Percentiles rank a stretch among this genome's conserved stretches.
Conservation (phyloP, 35 echinoderm and acorn worm species). For the Nesometra sesokonis region DNA sequence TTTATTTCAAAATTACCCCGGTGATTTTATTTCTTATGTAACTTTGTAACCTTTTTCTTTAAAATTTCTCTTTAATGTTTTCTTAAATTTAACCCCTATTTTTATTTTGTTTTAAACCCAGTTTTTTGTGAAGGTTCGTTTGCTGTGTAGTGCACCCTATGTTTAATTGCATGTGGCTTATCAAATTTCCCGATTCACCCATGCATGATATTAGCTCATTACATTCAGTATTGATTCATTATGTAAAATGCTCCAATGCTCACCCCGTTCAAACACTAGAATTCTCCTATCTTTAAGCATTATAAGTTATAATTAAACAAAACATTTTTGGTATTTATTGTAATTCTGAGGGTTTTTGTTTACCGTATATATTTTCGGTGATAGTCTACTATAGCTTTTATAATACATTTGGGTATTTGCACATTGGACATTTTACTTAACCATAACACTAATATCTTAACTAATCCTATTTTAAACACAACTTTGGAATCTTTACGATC, state of each 20-base stretch:
- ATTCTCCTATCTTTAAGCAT: not conserved
- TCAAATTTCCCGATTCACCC: not conserved
- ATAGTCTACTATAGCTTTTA: not conserved
- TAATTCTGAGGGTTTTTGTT: no score
- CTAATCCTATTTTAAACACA: not conserved
- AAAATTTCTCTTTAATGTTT: not conserved
- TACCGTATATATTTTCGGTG: not conserved
- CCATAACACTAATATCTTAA: not conserved
- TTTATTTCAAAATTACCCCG: not conserved
- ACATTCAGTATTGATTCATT: not conserved
- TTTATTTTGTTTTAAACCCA: not conserved
- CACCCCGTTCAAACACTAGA: not conserved
- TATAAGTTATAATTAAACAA: not conserved
- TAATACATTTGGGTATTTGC: not conserved
- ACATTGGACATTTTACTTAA: not conserved
- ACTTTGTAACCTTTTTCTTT: not conserved
- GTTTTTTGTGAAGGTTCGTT: not conserved
- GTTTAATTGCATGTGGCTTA: not conserved
- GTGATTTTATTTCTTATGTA: not conserved
- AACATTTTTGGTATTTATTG: no score
- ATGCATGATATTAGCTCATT: not conserved
- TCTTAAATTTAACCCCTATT: not conserved
- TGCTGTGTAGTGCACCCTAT: not conserved
- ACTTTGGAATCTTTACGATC: not conserved
- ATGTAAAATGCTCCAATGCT: not conserved